phyloP scores from a whole-genome alignment of 2,888 invertebrate species.

The Lasioglossum lativentre region DNA sequence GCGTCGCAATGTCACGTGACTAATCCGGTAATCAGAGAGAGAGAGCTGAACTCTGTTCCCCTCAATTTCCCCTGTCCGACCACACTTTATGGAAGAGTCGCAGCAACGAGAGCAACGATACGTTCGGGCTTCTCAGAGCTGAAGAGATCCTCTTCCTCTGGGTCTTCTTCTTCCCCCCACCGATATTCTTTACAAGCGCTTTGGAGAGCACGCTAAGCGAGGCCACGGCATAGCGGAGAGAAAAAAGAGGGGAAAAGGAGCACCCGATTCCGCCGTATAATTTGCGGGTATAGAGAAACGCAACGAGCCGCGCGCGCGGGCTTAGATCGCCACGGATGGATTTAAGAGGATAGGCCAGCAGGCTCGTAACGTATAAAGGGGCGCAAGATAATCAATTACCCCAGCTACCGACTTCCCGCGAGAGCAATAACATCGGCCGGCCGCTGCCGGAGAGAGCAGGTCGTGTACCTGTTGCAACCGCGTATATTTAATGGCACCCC shows the following conservation, averaged over 20 bases:
- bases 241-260: slow-evolving; percentile 29
- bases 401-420: slow-evolving; percentile 74
- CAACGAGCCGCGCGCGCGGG: slow-evolving; percentile 57
- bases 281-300: slow-evolving; percentile 69
- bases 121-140: not conserved
- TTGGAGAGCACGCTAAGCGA: not conserved
- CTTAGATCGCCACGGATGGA: slow-evolving; percentile 71
- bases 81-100: not conserved
- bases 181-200: slow-evolving; percentile 35
- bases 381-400: slow-evolving; percentile 80
- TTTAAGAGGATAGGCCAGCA: slow-evolving; percentile 70
- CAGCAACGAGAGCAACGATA: not conserved
- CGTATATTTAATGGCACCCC: slow-evolving; percentile 70
- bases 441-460: slow-evolving; percentile 51
- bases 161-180: not conserved
- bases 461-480: slow-evolving; percentile 71
- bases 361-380: slow-evolving; percentile 72
- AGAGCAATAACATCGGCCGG: slow-evolving; percentile 70
- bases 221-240: not conserved
- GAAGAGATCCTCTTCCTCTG: not conserved
- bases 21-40: too few relatives aligned
- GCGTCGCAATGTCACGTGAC: too few relatives aligned
- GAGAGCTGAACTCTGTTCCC: too few relatives aligned
- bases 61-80: too few relatives aligned
- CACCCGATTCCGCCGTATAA: slow-evolving; percentile 68